Evolutionary conservation across 1,140 invertebrate species (phyloP), one percentile per base, ranked within the genome.

Genomic region (Yoshiicerus persimilis): DNA sequence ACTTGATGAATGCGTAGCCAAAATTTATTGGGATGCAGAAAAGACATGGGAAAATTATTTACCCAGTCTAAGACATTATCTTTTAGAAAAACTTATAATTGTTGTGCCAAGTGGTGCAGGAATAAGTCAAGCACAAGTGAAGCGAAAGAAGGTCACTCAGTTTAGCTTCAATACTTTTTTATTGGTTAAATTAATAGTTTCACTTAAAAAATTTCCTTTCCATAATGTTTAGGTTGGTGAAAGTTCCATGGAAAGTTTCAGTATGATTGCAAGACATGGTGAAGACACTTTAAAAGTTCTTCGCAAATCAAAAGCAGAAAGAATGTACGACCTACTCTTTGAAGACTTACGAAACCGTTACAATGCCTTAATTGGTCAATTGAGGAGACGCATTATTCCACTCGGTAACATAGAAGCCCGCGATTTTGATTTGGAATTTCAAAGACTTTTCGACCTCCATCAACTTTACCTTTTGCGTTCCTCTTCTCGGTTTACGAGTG

Each of bases 341-440:
- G 32, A 47, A 2, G 47, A 87, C 4, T 0, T 84, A 25, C 11
- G 41, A 9, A 36, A 38, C 38, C 16, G 34, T 5, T 84, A 30
- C 11, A 84, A 39, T 8, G 56, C 84, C 8, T 70, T 87, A 20
- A 77, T 88, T 86, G 64, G 25, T 9, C n/a, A 27, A 23, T 4
- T 89, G 32, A 75, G 36, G 38, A 75, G 62, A 1, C n/a, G 84
- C 6, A 6, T 75, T 36, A 38, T 89, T 13, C 89, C 89, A 0
- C 41, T 89, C 34, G 87, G 36, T 9, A 39, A 41, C 13, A 36
- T 30, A 9, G 89, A 89, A 87, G 38, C 70, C 20, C 5, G 27
- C 25, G 87, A 89, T 38, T 89, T 89, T 75, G 75, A 88, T 16
- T 4, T 23, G 1, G 87, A 89, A 84, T 86, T 89, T 25, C 56